These are phyloP conservation scores for Resseliella maxima DNA, from an alignment of 2,888 invertebrate genomes.

Conservation along the genomic window DNA sequence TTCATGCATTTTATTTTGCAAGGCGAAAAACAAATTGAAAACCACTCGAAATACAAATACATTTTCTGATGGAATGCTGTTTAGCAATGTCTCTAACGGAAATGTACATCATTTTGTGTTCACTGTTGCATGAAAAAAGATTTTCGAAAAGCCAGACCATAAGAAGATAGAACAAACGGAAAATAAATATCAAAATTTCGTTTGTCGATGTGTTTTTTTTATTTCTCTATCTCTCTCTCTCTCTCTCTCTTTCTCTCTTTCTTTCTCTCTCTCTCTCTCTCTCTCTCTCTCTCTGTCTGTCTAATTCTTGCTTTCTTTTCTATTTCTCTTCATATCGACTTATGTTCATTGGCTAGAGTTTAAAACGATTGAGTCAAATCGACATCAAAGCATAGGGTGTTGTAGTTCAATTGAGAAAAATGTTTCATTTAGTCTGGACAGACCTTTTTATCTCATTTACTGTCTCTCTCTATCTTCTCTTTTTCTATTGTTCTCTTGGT, in stretches of 20 bases:
- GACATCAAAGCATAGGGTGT: background rate
- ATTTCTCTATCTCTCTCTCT: too few species aligned
- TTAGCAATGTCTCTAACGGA: conserved; percentile 36
- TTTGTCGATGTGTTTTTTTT: background rate
- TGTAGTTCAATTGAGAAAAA: background rate
- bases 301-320: too few species aligned
- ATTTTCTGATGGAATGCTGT: conserved; percentile 40
- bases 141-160: background rate
- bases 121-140: conserved; percentile 53
- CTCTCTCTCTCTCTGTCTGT: too few species aligned
- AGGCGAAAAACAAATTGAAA: background rate
- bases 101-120: conserved; percentile 53
- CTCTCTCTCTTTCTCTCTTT: too few species aligned
- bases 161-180: background rate
- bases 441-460: background rate
- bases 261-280: too few species aligned
- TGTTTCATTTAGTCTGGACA: background rate
- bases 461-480: background rate
- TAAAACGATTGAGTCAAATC: too few species aligned
- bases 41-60: conserved; percentile 47
- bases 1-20: background rate
- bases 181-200: background rate
- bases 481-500: background rate
- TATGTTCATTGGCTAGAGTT: too few species aligned
- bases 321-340: too few species aligned